Percentiles rank a stretch among this genome's conserved stretches.
phyloP scores from a whole-genome alignment of 2,797 vertebrate species.

The Hipposideros larvatus region DNA sequence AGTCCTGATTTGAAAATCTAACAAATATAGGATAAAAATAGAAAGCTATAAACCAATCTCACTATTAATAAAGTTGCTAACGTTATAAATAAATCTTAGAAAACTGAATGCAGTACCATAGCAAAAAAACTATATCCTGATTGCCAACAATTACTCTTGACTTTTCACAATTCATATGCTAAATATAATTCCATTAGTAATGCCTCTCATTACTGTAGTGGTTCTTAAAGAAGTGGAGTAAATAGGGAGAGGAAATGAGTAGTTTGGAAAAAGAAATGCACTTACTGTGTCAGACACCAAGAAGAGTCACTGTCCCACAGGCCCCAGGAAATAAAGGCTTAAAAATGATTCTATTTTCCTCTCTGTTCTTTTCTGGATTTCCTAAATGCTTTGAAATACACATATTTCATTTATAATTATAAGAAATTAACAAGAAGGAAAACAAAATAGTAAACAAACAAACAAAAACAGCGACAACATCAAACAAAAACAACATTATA shows the following conservation, averaged over 20 bases:
- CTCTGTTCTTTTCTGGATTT: background rate
- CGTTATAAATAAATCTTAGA: slow-evolving; percentile 47
- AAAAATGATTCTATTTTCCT: background rate
- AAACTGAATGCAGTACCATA: background rate
- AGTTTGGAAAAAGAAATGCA: background rate
- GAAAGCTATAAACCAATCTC: background rate
- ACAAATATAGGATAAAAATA: background rate
- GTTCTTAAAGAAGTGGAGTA: background rate
- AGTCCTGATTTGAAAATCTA: slow-evolving; percentile 19
- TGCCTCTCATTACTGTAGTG: background rate
- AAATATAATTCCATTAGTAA: background rate
- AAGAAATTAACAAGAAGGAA: background rate
- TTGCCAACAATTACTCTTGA: background rate
- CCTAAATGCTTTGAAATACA: slow-evolving; percentile 11
- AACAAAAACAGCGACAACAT: background rate
- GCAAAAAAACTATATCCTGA: background rate
- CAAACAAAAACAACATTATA: background rate
- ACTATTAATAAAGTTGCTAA: slow-evolving; percentile 19
- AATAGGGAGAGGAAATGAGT: background rate
- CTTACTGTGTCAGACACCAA: background rate
- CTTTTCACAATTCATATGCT: background rate
- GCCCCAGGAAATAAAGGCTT: background rate
- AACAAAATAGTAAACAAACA: slow-evolving; percentile 16
- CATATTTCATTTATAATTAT: background rate
- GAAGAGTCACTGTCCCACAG: background rate